These are phyloP conservation scores for Limosa lapponica DNA, from an alignment of 2,797 vertebrate genomes.

Conservation along the genomic window DNA sequence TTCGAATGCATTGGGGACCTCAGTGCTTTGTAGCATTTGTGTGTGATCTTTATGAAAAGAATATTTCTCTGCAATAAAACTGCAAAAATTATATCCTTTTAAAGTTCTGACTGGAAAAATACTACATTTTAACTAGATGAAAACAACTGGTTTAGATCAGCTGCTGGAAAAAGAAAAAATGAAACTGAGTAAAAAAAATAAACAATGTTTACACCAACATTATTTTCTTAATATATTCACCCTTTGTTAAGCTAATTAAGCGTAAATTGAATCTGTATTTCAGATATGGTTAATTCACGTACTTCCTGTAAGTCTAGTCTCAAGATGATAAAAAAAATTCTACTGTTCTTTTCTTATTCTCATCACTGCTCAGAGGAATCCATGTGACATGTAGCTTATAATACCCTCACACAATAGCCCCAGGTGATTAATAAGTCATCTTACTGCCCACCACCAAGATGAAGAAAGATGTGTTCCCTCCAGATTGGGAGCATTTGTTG, in stretches of 20 bases:
- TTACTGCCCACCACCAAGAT: neutral
- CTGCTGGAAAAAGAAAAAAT: neutral
- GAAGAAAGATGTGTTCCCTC: neutral
- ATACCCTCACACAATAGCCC: neutral
- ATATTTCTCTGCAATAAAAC: neutral
- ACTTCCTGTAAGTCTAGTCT: neutral
- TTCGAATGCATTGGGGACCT: neutral
- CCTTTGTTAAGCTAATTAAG: neutral
- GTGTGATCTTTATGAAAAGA: neutral
- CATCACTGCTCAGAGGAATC: neutral
- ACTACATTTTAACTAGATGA: neutral
- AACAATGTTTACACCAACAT: neutral
- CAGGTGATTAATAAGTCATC: neutral
- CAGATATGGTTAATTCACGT: fast-evolving
- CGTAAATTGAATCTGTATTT: neutral
- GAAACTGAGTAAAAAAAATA: neutral
- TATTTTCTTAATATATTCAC: neutral
- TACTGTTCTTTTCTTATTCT: neutral
- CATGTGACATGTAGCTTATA: neutral
- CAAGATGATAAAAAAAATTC: neutral
- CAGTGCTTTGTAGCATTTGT: neutral
- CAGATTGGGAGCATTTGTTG: neutral
- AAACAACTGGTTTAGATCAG: neutral
- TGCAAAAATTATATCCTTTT: neutral
- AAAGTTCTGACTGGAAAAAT: neutral